These are phyloP conservation scores for Myxocyprinus asiaticus DNA, from an alignment of 2,113 vertebrate species.

Conservation along the genomic window DNA sequence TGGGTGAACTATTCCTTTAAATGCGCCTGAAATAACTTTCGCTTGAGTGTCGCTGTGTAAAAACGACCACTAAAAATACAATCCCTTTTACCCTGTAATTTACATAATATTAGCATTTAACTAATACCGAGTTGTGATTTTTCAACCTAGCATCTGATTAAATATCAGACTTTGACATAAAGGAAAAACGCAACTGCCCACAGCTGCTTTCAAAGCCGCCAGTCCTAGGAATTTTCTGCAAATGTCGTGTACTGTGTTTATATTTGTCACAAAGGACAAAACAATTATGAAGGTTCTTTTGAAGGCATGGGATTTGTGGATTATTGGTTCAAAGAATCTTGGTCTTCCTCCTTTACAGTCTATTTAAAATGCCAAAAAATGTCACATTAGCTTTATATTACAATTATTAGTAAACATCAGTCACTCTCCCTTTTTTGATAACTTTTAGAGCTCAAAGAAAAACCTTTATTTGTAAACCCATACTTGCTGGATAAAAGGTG, in stretches of 20 bases:
- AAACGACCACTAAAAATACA: neutral
- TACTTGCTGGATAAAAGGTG: no score
- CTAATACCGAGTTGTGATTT: no score
- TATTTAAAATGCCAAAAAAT: neutral
- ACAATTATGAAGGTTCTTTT: no score
- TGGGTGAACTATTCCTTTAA: no score
- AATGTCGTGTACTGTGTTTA: no score
- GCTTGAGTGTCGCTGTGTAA: neutral
- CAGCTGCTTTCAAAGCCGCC: neutral
- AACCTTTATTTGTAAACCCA: no score
- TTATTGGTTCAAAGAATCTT: no score
- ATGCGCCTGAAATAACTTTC: no score
- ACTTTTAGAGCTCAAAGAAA: neutral
- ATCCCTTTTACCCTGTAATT: slow-evolving; percentile 7
- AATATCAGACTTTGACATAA: neutral
- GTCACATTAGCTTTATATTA: neutral
- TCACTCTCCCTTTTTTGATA: no score
- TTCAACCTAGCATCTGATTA: neutral
- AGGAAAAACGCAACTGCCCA: neutral
- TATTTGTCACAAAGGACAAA: no score
- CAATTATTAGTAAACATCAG: neutral
- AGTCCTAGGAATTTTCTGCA: neutral
- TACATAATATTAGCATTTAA: neutral
- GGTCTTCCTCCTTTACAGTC: no score
- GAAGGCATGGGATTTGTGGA: no score